Conservation (phyloP, 2,888 invertebrate genomes). For the Drosophila birchii region DNA sequence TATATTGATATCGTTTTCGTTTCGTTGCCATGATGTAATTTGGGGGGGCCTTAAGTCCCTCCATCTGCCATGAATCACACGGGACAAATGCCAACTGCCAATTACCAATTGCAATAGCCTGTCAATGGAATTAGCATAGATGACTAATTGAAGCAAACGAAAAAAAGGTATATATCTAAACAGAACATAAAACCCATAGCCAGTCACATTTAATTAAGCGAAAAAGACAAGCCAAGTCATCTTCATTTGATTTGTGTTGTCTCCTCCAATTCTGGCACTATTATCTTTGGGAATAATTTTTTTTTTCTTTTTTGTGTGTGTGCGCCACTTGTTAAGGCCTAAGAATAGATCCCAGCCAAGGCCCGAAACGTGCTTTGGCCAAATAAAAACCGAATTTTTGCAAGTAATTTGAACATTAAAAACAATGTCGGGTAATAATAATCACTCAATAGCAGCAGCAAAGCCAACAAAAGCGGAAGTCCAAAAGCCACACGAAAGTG, state of each 20-base stretch:
- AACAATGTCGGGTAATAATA: conserved; percentile 71
- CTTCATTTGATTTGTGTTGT: conserved; percentile 11
- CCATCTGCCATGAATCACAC: conserved; percentile 32
- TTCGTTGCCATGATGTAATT: conserved; percentile 44
- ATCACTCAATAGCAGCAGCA: conserved; percentile 69
- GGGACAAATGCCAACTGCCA: conserved; percentile 33
- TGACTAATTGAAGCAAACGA: conserved; percentile 41
- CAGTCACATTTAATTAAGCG: conserved; percentile 38
- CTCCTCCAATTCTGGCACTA: conserved; percentile 13
- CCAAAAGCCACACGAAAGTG: conserved; percentile 67
- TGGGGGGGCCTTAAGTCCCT: conserved; percentile 16
- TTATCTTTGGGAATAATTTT: conserved; percentile 24
- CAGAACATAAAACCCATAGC: conserved; percentile 13
- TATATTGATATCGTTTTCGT: conserved; percentile 2
- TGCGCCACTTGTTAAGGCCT: conserved; percentile 66
- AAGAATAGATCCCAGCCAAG: conserved; percentile 64
- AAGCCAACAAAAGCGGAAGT: conserved; percentile 72
- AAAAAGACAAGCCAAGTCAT: conserved; percentile 36
- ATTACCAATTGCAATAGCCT: conserved; percentile 35
- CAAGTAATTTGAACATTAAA: conserved; percentile 57
- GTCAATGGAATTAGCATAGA: conserved; percentile 43
- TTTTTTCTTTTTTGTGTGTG: conserved; percentile 15
- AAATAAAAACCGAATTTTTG: conserved; percentile 43
- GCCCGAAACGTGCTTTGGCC: conserved; percentile 60
- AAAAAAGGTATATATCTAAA: conserved; percentile 1